phyloP scores from a whole-genome alignment of 2,113 vertebrate species.

The Pelvicachromis taeniatus region DNA sequence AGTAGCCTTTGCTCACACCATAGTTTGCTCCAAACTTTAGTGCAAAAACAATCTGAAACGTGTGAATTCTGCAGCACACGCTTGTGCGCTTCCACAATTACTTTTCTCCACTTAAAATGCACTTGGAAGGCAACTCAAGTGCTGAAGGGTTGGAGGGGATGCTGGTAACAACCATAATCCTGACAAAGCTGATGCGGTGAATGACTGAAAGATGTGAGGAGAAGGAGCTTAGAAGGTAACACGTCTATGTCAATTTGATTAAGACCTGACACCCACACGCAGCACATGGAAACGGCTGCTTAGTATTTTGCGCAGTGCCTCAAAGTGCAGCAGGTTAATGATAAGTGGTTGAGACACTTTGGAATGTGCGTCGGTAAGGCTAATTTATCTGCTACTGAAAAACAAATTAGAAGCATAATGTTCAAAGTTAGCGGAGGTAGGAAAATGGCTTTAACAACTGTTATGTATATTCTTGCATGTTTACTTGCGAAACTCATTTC shows the following conservation, averaged over 20 bases:
- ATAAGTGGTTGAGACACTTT: conserved; percentile 42
- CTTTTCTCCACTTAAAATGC: not conserved
- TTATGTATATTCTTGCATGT: not conserved
- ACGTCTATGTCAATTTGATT: conserved; percentile 37
- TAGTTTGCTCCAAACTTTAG: not conserved
- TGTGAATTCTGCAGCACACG: not conserved
- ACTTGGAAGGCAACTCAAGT: conserved; percentile 20
- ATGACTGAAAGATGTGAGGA: conserved; percentile 51
- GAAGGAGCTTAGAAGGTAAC: conserved; percentile 37
- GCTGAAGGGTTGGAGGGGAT: not conserved
- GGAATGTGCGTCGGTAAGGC: conserved; percentile 9
- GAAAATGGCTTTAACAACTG: not conserved
- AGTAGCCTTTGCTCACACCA: not conserved
- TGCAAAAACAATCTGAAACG: not conserved
- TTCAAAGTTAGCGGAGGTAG: conserved; percentile 1
- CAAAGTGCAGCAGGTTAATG: conserved; percentile 36
- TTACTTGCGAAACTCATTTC: not conserved
- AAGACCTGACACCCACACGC: conserved; percentile 27
- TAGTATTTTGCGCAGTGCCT: conserved; percentile 1
- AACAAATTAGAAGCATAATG: conserved; percentile 29
- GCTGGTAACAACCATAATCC: conserved; percentile 45
- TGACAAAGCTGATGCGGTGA: conserved; percentile 34
- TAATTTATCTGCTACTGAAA: conserved; percentile 23
- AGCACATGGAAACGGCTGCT: conserved; percentile 16
- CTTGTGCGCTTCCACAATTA: not conserved